A percentile compares a stretch with the other conserved stretches of the same genome.
Evolutionary conservation across 2,888 invertebrate genomes (phyloP).

Genomic region (Zhengitettix transpicula): DNA sequence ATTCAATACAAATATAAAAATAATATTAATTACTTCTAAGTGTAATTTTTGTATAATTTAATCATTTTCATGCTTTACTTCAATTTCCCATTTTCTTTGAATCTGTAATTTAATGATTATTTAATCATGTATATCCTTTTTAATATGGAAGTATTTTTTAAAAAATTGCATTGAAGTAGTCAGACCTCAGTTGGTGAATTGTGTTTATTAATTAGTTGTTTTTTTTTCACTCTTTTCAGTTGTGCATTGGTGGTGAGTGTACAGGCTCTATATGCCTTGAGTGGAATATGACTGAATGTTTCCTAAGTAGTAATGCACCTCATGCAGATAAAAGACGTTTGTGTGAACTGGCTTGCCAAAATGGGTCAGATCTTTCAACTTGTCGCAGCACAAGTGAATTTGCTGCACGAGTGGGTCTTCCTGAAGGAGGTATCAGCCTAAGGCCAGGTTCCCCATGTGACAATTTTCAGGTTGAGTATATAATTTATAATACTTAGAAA

Average conservation of each 20-base stretch:
- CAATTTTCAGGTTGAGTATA: slow-evolving; percentile 65
- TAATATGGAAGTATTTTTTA: too few relatives aligned
- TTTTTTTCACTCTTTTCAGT: slow-evolving; percentile 26
- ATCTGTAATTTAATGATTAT: too few relatives aligned
- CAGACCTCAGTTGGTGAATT: too few relatives aligned
- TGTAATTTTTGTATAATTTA: too few relatives aligned
- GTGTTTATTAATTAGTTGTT: too few relatives aligned
- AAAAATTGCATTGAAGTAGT: too few relatives aligned
- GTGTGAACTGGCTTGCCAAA: slow-evolving; percentile 95
- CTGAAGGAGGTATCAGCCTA: slow-evolving; percentile 66
- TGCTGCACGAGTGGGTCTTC: slow-evolving; percentile 52
- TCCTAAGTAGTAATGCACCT: slow-evolving; percentile 63
- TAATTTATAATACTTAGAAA: too few relatives aligned
- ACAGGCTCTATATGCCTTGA: slow-evolving; percentile 88
- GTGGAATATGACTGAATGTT: slow-evolving; percentile 90
- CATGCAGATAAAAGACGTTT: slow-evolving; percentile 69
- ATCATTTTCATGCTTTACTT: too few relatives aligned
- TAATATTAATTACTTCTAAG: too few relatives aligned
- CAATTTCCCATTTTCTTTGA: too few relatives aligned
- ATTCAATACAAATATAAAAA: too few relatives aligned
- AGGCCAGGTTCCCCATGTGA: slow-evolving; percentile 96
- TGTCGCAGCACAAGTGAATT: slow-evolving; percentile 83
- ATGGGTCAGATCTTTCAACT: slow-evolving; percentile 50
- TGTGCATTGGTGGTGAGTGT: slow-evolving; percentile 83
- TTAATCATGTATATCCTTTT: too few relatives aligned